Evolutionary conservation across 2,797 vertebrate genomes (phyloP).

Genomic region (Gallirallus australis): DNA sequence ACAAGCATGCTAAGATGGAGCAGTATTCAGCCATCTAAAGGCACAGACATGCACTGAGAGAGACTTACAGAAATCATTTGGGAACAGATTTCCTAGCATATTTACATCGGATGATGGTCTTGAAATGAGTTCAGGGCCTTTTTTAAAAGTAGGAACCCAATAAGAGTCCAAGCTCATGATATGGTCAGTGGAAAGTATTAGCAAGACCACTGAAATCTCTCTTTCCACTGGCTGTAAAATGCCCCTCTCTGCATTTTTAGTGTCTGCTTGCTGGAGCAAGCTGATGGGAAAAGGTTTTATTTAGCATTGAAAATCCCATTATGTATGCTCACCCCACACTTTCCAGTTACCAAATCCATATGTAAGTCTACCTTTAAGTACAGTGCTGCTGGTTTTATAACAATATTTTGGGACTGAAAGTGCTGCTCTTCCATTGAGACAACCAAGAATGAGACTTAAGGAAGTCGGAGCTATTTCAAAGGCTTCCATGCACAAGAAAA

Average conservation of each 20-base stretch:
- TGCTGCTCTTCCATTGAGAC: not conserved
- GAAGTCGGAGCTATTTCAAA: not conserved
- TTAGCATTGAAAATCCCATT: constrained; percentile 25
- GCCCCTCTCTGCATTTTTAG: not conserved
- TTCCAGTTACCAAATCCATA: not conserved
- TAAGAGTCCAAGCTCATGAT: not conserved
- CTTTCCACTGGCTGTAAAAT: not conserved
- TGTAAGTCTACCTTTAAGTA: not conserved
- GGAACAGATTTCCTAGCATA: not conserved
- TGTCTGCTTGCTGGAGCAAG: not conserved
- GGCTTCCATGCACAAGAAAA: not conserved
- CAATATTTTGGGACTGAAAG: not conserved
- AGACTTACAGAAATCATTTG: not conserved
- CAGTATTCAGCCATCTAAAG: not conserved
- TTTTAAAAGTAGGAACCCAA: not conserved
- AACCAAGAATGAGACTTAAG: not conserved
- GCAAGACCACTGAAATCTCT: not conserved
- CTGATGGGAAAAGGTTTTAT: not conserved
- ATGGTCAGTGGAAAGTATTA: not conserved
- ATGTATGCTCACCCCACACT: not conserved
- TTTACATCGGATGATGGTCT: not conserved
- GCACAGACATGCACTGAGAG: not conserved
- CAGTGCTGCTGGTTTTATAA: not conserved
- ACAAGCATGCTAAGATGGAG: not conserved
- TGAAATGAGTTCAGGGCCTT: not conserved